phyloP scores from a whole-genome alignment of 2,797 vertebrate species.

The Myotis findleyi region DNA sequence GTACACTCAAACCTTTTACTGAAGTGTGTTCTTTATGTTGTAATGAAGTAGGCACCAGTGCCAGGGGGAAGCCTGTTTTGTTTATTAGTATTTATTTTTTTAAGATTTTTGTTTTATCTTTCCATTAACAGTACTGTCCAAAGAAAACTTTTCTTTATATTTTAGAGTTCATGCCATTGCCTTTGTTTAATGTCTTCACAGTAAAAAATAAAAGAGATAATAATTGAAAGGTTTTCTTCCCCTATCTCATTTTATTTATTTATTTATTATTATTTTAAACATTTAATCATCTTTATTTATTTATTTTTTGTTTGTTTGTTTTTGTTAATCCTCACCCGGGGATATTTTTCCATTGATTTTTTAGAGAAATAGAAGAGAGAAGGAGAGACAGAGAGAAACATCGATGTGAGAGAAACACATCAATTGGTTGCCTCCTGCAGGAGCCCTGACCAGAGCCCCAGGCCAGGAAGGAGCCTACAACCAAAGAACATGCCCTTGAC shows the following conservation, averaged over 20 bases:
- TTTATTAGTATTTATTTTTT: background rate
- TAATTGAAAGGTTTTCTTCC: background rate
- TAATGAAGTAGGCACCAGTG: background rate
- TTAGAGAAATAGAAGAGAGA: too few species aligned
- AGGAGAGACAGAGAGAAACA: too few species aligned
- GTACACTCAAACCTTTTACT: background rate
- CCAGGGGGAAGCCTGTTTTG: background rate
- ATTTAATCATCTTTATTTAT: too few species aligned
- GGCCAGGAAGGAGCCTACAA: too few species aligned
- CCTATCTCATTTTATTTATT: background rate
- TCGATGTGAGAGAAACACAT: too few species aligned
- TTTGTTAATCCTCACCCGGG: too few species aligned
- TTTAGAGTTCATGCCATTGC: background rate
- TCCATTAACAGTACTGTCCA: background rate
- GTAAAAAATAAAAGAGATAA: background rate
- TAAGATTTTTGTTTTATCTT: background rate
- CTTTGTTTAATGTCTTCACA: background rate
- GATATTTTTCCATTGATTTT: too few species aligned
- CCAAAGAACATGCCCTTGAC: too few species aligned
- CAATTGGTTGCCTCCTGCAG: too few species aligned
- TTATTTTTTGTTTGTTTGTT: too few species aligned
- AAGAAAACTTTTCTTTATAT: background rate
- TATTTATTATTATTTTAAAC: too few species aligned
- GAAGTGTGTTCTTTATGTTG: background rate
- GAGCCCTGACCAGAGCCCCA: too few species aligned